Conservation (phyloP, 2,113 vertebrate species). For the Typhlomys cinereus region DNA sequence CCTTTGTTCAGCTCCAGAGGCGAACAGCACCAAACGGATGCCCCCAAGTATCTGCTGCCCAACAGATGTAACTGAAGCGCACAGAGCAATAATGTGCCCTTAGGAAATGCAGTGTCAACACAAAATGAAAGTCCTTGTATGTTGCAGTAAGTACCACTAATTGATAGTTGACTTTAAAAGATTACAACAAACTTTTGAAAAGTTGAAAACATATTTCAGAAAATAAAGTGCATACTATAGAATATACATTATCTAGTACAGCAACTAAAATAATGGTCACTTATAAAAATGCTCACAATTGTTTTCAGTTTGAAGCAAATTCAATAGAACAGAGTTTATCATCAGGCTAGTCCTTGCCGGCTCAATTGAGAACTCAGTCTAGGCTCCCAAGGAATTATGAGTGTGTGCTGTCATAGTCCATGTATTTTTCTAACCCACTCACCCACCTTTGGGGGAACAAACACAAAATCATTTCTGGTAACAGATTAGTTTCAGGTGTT, state of each 20-base stretch:
- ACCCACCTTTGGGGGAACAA: not conserved
- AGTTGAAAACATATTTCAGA: not conserved
- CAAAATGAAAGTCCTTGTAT: not conserved
- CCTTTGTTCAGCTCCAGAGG: no score
- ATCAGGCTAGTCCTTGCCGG: not conserved
- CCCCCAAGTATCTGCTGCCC: not conserved
- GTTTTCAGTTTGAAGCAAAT: not conserved
- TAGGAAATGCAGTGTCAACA: not conserved
- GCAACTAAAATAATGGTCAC: not conserved
- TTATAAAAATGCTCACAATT: slow-evolving; percentile 8
- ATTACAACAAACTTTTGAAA: not conserved
- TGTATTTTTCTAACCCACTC: not conserved
- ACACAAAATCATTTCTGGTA: not conserved
- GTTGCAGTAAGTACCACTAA: not conserved
- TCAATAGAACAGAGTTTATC: not conserved
- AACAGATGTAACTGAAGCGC: not conserved
- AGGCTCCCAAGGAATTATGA: not conserved
- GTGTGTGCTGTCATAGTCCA: not conserved
- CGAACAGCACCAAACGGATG: not conserved
- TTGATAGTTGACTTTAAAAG: not conserved
- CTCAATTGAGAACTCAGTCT: not conserved
- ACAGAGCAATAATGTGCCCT: not conserved
- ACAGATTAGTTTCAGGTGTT: not conserved
- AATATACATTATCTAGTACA: not conserved
- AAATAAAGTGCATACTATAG: not conserved